Base-by-base conservation (phyloP, 1,140 invertebrate genomes). In the Atta cephalotes region DNA sequence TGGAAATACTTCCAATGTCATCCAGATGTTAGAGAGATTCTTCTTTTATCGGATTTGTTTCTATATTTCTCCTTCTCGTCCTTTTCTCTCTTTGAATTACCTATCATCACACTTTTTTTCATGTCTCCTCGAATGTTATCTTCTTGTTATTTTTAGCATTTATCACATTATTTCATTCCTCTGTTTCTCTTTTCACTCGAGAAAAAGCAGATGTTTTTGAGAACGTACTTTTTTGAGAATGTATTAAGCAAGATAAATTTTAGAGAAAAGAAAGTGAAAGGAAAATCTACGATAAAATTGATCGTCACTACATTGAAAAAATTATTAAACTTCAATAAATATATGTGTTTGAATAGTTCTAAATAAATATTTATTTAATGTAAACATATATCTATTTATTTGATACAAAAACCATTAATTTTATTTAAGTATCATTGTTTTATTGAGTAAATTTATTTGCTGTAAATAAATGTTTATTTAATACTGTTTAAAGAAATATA, bases 131-230 rank as follows among this genome's bases (percentile, higher is more conserved):
- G 35, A 14, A 45, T 68, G 2, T 31, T 80, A 39, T 71, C 7
- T 28, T 28, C 21, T 81, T n/a, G 18, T 81, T 39, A 35, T 35
- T 74, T 60, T 53, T 49, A 82, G 7, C 39, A 25, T 72, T 82
- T 72, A 62, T 3, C 35, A 1, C 53, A 31, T 72, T 60, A 35
- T 60, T 72, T 49, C 16, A 10, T 14, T 12, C 58, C 18, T 70
- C 21, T 12, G 21, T 62, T 63, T 18, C 58, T 45, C 21, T 49
- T 21, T 63, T 72, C 21, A 39, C 7, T 76, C 31, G 56, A 56
- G 18, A 35, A 56, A 12, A 45, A 12, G 39, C 7, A 45, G 10
- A 1, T 28, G 39, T 62, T 60, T 14, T 28, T 21, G 31, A 35
- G 31, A 35, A 35, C 31, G 5, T 35, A 35, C 31, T 35, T 35